Conservation (phyloP, 2,797 vertebrate species). For the Myripristis murdjan region DNA sequence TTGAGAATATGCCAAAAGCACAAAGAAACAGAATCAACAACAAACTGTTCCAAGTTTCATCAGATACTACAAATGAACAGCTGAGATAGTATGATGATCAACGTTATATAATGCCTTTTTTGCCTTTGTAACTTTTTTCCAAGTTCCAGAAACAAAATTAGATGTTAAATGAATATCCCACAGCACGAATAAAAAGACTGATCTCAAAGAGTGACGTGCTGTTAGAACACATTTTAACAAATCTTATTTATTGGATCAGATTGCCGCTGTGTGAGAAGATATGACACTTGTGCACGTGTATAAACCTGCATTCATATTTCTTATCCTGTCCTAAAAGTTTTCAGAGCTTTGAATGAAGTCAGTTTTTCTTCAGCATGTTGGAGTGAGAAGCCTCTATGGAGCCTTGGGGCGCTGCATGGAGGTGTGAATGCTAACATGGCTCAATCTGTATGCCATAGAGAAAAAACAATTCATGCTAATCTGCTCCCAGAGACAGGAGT, state of each 20-base stretch:
- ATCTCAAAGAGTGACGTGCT: background rate
- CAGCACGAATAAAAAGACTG: background rate
- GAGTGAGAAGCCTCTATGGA: slow-evolving; percentile 20
- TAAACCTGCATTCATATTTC: background rate
- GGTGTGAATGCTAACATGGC: slow-evolving; percentile 79
- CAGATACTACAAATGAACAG: no score
- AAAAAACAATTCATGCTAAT: slow-evolving; percentile 89
- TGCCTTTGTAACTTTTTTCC: background rate
- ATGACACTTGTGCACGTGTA: background rate
- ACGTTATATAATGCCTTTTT: no score
- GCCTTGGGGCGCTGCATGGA: slow-evolving; percentile 35
- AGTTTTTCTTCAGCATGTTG: slow-evolving; percentile 40
- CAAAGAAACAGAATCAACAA: background rate
- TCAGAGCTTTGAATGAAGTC: slow-evolving; percentile 30
- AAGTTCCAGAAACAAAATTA: background rate
- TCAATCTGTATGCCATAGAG: slow-evolving; percentile 82
- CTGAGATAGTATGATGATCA: no score
- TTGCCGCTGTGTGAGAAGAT: background rate
- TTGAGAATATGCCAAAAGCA: background rate
- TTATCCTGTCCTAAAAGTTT: slow-evolving; percentile 25
- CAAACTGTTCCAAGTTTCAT: no score
- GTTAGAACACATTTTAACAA: background rate
- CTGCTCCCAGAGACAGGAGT: slow-evolving; percentile 84
- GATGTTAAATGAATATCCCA: background rate
- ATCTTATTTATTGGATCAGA: background rate